Conservation (phyloP, 2,113 vertebrate genomes). For the Amblyornis subalaris region DNA sequence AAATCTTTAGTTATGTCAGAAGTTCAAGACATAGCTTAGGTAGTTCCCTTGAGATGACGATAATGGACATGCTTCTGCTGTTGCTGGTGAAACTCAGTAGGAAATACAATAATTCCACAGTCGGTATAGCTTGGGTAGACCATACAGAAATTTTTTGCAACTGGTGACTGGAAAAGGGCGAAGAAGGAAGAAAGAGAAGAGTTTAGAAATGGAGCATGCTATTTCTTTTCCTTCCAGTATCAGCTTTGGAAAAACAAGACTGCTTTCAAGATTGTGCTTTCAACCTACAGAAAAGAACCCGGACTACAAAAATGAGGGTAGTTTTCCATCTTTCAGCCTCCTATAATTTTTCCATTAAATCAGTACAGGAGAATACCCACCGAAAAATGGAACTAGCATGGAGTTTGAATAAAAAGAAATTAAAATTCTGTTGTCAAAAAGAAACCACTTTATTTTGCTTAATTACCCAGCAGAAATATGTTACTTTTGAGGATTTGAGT, state of each 20-base stretch:
- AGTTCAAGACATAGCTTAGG: neutral
- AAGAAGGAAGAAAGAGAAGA: neutral
- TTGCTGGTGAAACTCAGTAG: neutral
- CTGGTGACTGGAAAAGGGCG: neutral
- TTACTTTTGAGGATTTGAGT: neutral
- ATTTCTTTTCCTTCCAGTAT: neutral
- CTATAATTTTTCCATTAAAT: neutral
- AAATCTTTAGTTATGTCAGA: neutral
- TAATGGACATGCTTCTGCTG: neutral
- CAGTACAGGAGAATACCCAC: neutral
- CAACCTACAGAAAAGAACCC: neutral
- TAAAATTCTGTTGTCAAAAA: neutral
- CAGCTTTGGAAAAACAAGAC: neutral
- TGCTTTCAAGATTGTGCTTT: neutral
- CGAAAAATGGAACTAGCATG: neutral
- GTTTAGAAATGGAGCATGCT: neutral
- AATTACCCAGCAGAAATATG: neutral
- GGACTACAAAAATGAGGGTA: neutral
- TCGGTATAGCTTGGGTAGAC: neutral
- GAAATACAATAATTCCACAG: neutral
- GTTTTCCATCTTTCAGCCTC: neutral
- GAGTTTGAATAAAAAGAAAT: rapidly evolving
- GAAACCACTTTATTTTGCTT: neutral
- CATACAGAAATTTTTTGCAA: neutral
- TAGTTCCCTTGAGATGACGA: neutral